A percentile compares a stretch with the other conserved stretches of the same genome.
Conservation (phyloP, 2,888 invertebrate species). For the Cantharis rustica region DNA sequence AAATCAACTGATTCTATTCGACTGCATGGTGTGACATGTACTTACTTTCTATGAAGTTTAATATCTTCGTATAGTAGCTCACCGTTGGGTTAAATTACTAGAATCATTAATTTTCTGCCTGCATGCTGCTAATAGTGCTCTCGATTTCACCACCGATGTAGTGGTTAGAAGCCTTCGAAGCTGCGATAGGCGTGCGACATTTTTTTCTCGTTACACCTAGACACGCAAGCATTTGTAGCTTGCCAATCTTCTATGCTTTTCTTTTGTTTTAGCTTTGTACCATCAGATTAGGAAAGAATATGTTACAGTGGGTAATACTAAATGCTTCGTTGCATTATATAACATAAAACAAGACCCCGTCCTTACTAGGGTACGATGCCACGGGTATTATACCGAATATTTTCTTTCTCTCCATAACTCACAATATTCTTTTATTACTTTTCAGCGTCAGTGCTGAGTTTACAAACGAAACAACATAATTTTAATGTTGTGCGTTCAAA, state of each 20-base stretch:
- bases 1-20: no score
- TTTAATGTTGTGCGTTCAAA: neutral
- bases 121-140: neutral
- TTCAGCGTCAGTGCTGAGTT: neutral
- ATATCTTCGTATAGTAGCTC: neutral
- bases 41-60: neutral
- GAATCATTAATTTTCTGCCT: neutral
- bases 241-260: neutral
- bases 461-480: neutral
- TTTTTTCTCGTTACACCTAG: neutral
- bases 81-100: neutral
- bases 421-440: neutral
- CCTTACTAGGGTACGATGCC: neutral
- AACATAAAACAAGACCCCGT: no score
- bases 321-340: no score
- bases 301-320: neutral
- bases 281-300: neutral
- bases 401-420: neutral
- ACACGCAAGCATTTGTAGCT: neutral
- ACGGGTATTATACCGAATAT: neutral
- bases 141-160: neutral
- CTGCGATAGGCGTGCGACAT: neutral
- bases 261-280: neutral
- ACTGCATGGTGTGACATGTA: neutral
- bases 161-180: neutral